Conservation (phyloP, 2,888 invertebrate species). For the Drosophila anomelani region DNA sequence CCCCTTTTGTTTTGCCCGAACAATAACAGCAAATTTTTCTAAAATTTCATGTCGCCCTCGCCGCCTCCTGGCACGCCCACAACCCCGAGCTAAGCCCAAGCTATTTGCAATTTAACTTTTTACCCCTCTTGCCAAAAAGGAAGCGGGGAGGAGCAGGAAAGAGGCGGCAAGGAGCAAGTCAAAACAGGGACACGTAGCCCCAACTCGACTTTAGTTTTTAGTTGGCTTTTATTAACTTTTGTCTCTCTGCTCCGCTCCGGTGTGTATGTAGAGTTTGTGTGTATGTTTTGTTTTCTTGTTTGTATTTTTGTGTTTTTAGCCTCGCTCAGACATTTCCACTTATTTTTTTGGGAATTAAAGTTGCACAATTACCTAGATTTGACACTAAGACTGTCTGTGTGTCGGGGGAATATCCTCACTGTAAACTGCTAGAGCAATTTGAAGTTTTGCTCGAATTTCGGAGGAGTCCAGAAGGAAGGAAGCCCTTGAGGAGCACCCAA, state of each 20-base stretch:
- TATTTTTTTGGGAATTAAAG: constrained; percentile 68
- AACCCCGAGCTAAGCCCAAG: constrained; percentile 41
- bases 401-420: constrained; percentile 12
- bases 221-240: constrained; percentile 78
- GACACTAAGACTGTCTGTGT: constrained; percentile 56
- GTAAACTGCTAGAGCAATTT: constrained; percentile 62
- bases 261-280: constrained; percentile 21
- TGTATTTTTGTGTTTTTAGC: constrained; percentile 24
- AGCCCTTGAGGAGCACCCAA: constrained; percentile 5
- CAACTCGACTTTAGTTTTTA: constrained; percentile 71
- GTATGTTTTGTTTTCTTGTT: constrained; percentile 14
- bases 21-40: constrained; percentile 77
- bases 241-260: constrained; percentile 35
- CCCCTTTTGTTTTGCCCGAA: constrained; percentile 63
- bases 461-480: constrained; percentile 20
- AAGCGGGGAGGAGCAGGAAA: not conserved
- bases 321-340: constrained; percentile 56
- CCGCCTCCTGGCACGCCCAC: constrained; percentile 17
- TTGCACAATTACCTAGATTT: constrained; percentile 77
- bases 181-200: constrained; percentile 70
- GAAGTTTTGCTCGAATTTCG: constrained; percentile 60
- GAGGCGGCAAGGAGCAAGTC: constrained; percentile 38
- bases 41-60: constrained; percentile 71
- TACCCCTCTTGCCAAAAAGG: constrained; percentile 24
- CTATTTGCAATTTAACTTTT: constrained; percentile 79